Evolutionary conservation across 2,888 invertebrate species (phyloP), one percentile per base, ranked within the genome.

Genomic region (Furcula furcula): DNA sequence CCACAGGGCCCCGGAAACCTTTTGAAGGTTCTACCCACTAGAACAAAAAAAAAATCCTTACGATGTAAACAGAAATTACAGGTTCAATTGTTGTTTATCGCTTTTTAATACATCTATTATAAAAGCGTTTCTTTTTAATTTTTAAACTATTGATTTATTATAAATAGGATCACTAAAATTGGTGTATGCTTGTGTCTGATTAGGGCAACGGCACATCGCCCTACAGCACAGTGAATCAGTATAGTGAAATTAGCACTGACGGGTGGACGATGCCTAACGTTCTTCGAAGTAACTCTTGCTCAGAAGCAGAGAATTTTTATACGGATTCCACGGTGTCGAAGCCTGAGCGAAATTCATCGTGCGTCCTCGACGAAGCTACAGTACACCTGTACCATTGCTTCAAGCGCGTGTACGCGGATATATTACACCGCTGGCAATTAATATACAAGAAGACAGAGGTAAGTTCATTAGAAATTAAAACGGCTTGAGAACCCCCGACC

Each of bases 391-490:
- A 96, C 65, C 95, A 97, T 71, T 93, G 93, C 46, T 96, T 95
- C 61, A 97, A 97, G 76, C 91, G 93, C 50, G 92, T 93, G 0
- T 98, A 98, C 68, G 97, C 97, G 0, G 97, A 98, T 68, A 92
- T 97, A 14, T 86, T 98, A 26, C 94, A 97, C 63, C 90, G 94
- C 19, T 97, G 97, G 96, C 93, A 94, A 52, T 81, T 97, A 34
- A 84, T 95, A 22, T 93, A 94, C 55, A 93, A 94, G 36, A 90
- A 95, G 53, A 93, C 95, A n/a, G 92, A 91, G 90, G 93, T 96
- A 22, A 57, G 53, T 23, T 2, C 1, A n/a, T n/a, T n/a, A n/a
- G n/a, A n/a, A n/a, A n/a, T n/a, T n/a, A n/a, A n/a, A n/a, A n/a
- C n/a, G n/a, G n/a, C n/a, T n/a, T n/a, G n/a, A n/a, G n/a, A n/a